phyloP scores from a whole-genome alignment of 2,797 vertebrate genomes.

The Champsocephalus esox region DNA sequence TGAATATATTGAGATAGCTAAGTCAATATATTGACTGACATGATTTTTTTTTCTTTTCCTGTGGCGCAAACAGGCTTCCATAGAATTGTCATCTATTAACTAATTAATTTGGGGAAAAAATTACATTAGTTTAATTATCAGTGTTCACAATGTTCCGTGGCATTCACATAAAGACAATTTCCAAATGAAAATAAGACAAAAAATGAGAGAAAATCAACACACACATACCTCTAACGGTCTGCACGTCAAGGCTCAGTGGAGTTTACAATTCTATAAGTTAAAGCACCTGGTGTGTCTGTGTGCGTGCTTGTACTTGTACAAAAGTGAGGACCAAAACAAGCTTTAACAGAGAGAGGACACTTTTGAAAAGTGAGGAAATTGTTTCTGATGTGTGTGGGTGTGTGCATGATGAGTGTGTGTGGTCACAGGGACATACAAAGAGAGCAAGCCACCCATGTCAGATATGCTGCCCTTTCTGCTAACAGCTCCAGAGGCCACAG shows the following conservation, averaged over 20 bases:
- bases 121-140: too few species aligned
- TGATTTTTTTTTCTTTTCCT: too few species aligned
- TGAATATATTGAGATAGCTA: too few species aligned
- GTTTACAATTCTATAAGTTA: constrained; percentile 65
- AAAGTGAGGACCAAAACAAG: too few species aligned
- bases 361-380: too few species aligned
- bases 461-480: constrained; percentile 86
- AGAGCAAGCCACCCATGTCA: constrained; percentile 72
- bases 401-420: constrained; percentile 37
- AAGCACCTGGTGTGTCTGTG: constrained; percentile 37
- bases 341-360: too few species aligned
- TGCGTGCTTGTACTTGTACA: neutral
- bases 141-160: constrained; percentile 37
- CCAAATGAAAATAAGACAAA: constrained; percentile 9
- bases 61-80: too few species aligned
- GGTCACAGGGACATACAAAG: constrained; percentile 72
- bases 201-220: constrained; percentile 21
- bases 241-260: constrained; percentile 39
- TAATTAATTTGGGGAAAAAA: too few species aligned
- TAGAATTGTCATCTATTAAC: too few species aligned
- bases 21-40: too few species aligned
- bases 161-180: constrained; percentile 19
- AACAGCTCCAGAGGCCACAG: constrained; percentile 82
- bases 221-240: constrained; percentile 7
- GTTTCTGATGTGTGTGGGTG: constrained; percentile 14